Evolutionary conservation across 2,888 invertebrate genomes (phyloP), one percentile per base, ranked within the genome.

Genomic region (Ctena decussata): DNA sequence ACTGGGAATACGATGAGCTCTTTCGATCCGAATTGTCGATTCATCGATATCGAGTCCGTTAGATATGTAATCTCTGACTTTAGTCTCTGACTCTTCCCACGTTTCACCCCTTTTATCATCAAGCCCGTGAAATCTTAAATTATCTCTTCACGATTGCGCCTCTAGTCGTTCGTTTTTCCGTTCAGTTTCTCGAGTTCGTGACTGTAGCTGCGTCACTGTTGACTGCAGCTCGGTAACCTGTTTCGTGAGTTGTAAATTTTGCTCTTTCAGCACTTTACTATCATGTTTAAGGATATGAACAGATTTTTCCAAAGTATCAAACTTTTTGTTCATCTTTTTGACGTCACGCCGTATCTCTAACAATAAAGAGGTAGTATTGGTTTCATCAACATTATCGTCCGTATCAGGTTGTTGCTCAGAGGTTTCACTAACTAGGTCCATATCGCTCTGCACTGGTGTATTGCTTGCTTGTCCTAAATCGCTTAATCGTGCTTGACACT

Each of bases 41-140:
- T 71, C 71, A 15, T 71, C 39, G 15, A 71, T 11, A n/a, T 24
- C 39, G 11, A 71, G 24, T 30, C 27, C 30, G 3, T 71, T 39
- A 6, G 35, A 37, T 8, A 71, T 41, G 37, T 71, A 71, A 1
- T 24, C 21, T n/a, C 71, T 35, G 6, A 71, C 71, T 2, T 8
- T 71, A 71, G 3, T 71, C 37, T 71, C 71, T 1, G 39, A 41
- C 21, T 71, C 71, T n/a, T 71, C 71, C 71, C 71, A 71, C 6
- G 71, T 71, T 71, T 71, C 71, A 37, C 71, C 37, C 71, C 71
- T 71, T 6, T 71, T 71, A 24, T 71, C 71, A 8, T 71, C 71
- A 41, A 71, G n/a, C 1, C 71, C 71, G 39, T 71, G 41, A 41
- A 71, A 71, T 41, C n/a, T 71, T 12, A 71, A 21, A 39, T 71